Evolutionary conservation across 2,888 invertebrate genomes (phyloP), one percentile per base, ranked within the genome.

Genomic region (Epistrophella euchroma): DNA sequence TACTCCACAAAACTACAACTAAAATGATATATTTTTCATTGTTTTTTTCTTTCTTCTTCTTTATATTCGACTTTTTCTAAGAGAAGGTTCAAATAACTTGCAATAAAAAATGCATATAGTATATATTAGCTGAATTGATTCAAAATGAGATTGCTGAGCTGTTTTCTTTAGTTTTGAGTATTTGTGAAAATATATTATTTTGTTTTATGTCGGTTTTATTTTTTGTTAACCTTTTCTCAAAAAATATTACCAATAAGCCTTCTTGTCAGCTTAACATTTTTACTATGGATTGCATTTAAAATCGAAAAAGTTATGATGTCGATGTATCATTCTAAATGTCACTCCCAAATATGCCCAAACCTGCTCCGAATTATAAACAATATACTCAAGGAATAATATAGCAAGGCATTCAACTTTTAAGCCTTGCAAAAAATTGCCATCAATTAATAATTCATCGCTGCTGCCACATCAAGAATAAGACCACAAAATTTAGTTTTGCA

Each of bases 401-500:
- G 43, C 37, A 35, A 80, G 60, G 4, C 84, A 71, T 71, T 71
- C 79, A 75, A 55, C 71, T 75, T 64, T 32, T 74, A 75, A 75
- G 70, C 75, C 40, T 32, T 32, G 25, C 45, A 56, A 84, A 84
- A 56, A 76, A 79, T 79, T 84, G 71, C 75, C 66, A 17, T 43
- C 66, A 68, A 79, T 84, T 79, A 84, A 79, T 79, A 84, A 79
- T 76, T 50, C 52, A n/a, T 43, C 4, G 15, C 60, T 62, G 40
- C 43, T 22, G 15, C 13, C 11, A 9, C 50, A 55, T 37, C 40
- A 13, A 62, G 9, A 40, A 52, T 19, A 32, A 74, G n/a, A 19
- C 62, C 37, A 47, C 45, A 68, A 25, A n/a, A 66, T 58, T 85
- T 85, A n/a, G 58, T 58, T 85, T 85, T 71, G 80, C 75, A 85